Conservation (phyloP, 2,797 vertebrate genomes). For the Rhinatrema bivittatum region DNA sequence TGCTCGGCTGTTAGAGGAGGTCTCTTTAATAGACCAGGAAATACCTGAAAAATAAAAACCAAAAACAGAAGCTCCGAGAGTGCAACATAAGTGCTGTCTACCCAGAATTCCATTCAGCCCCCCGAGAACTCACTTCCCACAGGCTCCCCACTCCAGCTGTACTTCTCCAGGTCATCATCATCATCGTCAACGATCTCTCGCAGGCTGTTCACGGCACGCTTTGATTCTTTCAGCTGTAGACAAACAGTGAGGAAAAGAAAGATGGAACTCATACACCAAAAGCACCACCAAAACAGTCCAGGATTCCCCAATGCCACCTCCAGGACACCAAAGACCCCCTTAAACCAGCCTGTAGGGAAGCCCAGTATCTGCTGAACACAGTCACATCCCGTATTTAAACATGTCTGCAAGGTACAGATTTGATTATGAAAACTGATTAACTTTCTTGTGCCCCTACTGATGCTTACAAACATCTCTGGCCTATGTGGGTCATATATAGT, state of each 20-base stretch:
- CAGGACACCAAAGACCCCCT: no score
- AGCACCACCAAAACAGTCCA: neutral
- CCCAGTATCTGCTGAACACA: no score
- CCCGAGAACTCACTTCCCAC: slow-evolving; percentile 77
- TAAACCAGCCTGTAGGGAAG: no score
- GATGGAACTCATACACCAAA: neutral
- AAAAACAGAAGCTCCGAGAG: neutral
- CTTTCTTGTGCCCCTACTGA: no score
- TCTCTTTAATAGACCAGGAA: slow-evolving; percentile 90
- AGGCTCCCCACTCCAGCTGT: slow-evolving; percentile 91
- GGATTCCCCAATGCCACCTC: rapidly evolving
- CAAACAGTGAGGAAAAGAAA: slow-evolving; percentile 1
- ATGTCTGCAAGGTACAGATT: no score
- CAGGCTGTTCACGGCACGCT: slow-evolving; percentile 82
- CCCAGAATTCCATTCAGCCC: neutral
- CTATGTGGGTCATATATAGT: no score
- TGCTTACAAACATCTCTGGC: no score
- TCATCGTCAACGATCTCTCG: slow-evolving; percentile 63
- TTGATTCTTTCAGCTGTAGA: slow-evolving; percentile 81
- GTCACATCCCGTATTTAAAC: no score
- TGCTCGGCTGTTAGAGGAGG: slow-evolving; percentile 59
- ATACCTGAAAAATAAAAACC: slow-evolving; percentile 66
- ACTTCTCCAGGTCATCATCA: slow-evolving; percentile 75
- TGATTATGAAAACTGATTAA: no score
- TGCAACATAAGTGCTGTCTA: neutral